Evolutionary conservation across 2,888 invertebrate species (phyloP), one percentile per base, ranked within the genome.

Genomic region (Leptinotarsa tumamoca): DNA sequence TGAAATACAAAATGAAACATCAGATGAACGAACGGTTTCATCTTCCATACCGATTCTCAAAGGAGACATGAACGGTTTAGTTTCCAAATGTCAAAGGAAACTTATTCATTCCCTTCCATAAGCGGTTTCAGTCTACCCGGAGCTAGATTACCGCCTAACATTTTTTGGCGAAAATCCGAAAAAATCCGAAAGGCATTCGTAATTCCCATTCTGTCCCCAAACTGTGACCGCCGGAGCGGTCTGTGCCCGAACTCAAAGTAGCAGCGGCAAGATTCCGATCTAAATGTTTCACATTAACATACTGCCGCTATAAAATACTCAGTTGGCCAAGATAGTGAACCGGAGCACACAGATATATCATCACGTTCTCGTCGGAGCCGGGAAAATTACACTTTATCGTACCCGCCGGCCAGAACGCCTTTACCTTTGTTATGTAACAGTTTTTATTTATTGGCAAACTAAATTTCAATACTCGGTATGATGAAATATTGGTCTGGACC

Each of bases 221-320:
- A 68, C 68, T 68, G 52, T 63, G 63, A 63, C 63, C 63, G 63
- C 43, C 68, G 23, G 50, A 67, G 69, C 74, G 74, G 77, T 74
- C 71, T 71, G 50, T 56, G 17, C 43, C 58, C 50, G 58, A 74
- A 72, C 77, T 84, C 85, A 85, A 85, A 87, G 87, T 85, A 86
- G 86, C 86, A 84, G 84, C 85, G 85, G 81, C 85, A 81, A 88
- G 88, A 88, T 88, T 88, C 85, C 87, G 86, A 88, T 88, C 88
- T 88, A 87, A 88, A 88, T 88, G 87, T 86, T 84, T 83, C 84
- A 86, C 86, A 88, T 88, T 88, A 88, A 87, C 88, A 88, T 88
- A 87, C 85, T 81, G 84, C 85, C 82, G 86, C 86, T 72, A 82
- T 83, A 83, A 83, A 83, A 80, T 80, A 86, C 85, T 82, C 82